These are phyloP conservation scores for Labeo rohita DNA, from an alignment of 2,113 vertebrate genomes.

Conservation along the genomic window DNA sequence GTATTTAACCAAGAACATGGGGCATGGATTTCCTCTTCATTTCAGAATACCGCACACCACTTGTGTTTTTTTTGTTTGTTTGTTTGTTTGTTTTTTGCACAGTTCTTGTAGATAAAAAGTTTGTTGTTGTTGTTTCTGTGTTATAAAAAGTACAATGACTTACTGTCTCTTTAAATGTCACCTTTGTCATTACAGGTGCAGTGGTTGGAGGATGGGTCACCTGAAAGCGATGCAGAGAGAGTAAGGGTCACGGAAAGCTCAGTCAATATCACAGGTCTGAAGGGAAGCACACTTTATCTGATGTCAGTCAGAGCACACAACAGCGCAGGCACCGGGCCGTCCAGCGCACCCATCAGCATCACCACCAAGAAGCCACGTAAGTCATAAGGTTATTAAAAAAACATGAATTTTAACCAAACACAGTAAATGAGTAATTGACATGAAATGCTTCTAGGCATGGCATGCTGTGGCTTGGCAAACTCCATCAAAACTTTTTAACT, in stretches of 20 bases:
- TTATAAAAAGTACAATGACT: neutral
- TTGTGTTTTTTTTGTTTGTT: too few species aligned
- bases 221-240: constrained; percentile 78
- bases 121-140: too few species aligned
- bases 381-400: constrained; percentile 56
- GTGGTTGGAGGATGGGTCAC: constrained; percentile 84
- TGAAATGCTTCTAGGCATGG: neutral
- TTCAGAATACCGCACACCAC: too few species aligned
- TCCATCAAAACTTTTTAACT: neutral
- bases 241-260: constrained; percentile 78
- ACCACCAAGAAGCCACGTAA: constrained; percentile 93
- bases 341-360: constrained; percentile 80
- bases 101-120: too few species aligned
- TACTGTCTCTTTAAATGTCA: neutral
- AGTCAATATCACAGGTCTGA: constrained; percentile 80
- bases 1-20: too few species aligned
- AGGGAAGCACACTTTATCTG: constrained; percentile 81
- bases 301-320: constrained; percentile 87
- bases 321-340: constrained; percentile 85
- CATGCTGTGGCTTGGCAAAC: neutral
- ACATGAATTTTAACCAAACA: neutral
- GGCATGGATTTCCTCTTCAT: too few species aligned
- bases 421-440: neutral
- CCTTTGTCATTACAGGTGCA: constrained; percentile 75
- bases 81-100: too few species aligned